A percentile compares a stretch with the other conserved stretches of the same genome.
Conservation (phyloP, 2,888 invertebrate species). For the Epistrophella euchroma region DNA sequence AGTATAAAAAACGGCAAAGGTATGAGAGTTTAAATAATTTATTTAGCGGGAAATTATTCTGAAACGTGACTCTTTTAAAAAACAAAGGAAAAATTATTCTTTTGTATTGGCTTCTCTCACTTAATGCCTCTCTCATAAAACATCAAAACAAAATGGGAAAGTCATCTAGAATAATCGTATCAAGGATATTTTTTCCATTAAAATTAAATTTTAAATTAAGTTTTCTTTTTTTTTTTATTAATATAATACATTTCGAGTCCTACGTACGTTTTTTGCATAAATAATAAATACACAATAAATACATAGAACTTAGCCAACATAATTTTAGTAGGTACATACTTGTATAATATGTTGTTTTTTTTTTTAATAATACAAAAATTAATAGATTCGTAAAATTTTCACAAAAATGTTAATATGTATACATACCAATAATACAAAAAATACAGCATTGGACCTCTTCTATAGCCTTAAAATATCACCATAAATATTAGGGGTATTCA, state of each 20-base stretch:
- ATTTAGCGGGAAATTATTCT: conserved; percentile 69
- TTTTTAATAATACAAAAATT: no score
- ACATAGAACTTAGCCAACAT: neutral
- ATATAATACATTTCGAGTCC: neutral
- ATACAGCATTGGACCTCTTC: no score
- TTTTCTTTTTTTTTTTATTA: neutral
- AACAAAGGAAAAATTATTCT: conserved; percentile 15
- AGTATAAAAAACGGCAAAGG: conserved; percentile 19
- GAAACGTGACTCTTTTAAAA: conserved; percentile 56
- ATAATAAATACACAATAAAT: neutral
- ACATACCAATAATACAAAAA: no score
- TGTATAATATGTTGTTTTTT: no score
- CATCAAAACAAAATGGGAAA: conserved; percentile 27
- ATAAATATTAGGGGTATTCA: no score
- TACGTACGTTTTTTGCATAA: neutral
- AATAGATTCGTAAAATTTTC: no score
- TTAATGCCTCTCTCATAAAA: conserved; percentile 4
- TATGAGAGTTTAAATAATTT: conserved; percentile 61
- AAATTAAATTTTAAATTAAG: conserved; percentile 5
- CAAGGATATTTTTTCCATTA: conserved; percentile 23
- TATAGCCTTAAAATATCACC: no score
- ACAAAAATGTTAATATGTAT: no score
- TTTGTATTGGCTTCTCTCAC: conserved; percentile 22
- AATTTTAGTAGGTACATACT: no score
- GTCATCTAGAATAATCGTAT: conserved; percentile 23